A percentile compares a stretch with the other conserved stretches of the same genome.
phyloP scores from a whole-genome alignment of 1,140 invertebrate genomes.

The Scaptodrosophila lebanonensis region DNA sequence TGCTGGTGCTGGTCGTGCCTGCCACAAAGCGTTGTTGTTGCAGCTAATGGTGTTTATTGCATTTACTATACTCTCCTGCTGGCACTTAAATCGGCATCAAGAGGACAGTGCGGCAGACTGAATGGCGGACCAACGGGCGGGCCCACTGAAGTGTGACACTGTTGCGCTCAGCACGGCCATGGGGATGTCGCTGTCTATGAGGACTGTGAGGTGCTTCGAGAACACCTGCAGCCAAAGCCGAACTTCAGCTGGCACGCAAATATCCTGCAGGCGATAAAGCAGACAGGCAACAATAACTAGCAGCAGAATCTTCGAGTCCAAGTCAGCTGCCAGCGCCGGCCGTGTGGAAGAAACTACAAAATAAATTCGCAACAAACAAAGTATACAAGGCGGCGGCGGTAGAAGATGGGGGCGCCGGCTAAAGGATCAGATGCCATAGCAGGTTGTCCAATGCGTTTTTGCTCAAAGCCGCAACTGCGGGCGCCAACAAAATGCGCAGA shows the following conservation, averaged over 20 bases:
- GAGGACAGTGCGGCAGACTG: not conserved
- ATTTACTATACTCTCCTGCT: conserved; percentile 55
- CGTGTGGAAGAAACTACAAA: conserved; percentile 63
- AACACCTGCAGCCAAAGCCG: conserved; percentile 53
- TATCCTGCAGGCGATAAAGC: conserved; percentile 44
- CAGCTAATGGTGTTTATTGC: conserved; percentile 72
- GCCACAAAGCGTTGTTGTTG: conserved; percentile 29
- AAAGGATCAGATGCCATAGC: not conserved
- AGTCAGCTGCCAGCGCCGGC: conserved; percentile 33
- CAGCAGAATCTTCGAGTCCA: conserved; percentile 10
- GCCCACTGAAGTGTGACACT: conserved; percentile 33
- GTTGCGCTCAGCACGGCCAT: not conserved
- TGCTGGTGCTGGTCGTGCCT: not conserved
- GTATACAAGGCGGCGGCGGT: conserved; percentile 29
- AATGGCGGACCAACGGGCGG: not conserved
- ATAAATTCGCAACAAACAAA: conserved; percentile 67
- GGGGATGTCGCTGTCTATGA: conserved; percentile 5
- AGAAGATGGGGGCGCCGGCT: conserved; percentile 11
- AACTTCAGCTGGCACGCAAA: conserved; percentile 35
- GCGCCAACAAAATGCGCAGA: conserved; percentile 40
- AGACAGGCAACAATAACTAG: not conserved
- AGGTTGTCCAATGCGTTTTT: too few species aligned
- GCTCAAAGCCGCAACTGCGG: conserved; percentile 15
- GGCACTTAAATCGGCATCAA: conserved; percentile 61
- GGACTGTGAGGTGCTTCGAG: not conserved